Percentiles rank a stretch among this genome's conserved stretches.
phyloP scores from a whole-genome alignment of 2,888 invertebrate genomes.

The Dasypogon diadema region DNA sequence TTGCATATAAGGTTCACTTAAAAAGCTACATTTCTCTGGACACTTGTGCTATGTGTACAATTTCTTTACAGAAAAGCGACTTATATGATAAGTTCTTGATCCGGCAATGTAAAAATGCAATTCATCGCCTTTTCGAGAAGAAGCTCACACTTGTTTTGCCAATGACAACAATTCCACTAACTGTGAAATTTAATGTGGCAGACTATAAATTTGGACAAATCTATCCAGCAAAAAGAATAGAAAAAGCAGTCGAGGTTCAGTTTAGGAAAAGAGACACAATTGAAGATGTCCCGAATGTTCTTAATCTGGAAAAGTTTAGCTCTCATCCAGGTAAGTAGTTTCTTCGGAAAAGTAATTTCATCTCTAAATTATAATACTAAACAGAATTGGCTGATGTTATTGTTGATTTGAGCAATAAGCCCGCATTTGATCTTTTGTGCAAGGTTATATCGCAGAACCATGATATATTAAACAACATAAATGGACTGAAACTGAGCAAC shows the following conservation, averaged over 20 bases:
- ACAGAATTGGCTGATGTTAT: conserved; percentile 53
- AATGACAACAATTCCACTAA: conserved; percentile 4
- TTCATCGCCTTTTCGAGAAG: conserved; percentile 49
- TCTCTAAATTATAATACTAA: not conserved
- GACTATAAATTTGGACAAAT: conserved; percentile 54
- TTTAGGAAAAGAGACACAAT: conserved; percentile 37
- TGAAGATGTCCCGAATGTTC: conserved; percentile 51
- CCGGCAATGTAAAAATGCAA: conserved; percentile 44
- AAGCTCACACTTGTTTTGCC: conserved; percentile 32
- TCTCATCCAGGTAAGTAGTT: conserved; percentile 23
- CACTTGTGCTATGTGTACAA: not conserved
- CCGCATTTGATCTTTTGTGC: conserved; percentile 52
- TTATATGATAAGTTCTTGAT: conserved; percentile 50
- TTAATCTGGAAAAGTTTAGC: conserved; percentile 53
- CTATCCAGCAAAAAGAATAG: conserved; percentile 52
- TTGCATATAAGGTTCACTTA: conserved; percentile 53
- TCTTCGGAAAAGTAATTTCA: too few species aligned
- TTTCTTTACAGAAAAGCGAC: conserved; percentile 40
- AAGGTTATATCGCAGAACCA: conserved; percentile 46
- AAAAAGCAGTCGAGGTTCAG: conserved; percentile 44
- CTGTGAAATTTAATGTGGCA: conserved; percentile 45
- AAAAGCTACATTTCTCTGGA: too few species aligned
- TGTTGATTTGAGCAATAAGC: conserved; percentile 51
- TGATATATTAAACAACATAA: conserved; percentile 53
- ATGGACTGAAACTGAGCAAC: conserved; percentile 55